Conservation (phyloP, 37 sponge, comb jelly and placozoan genomes). For the Chondrilla cf. caribensis region DNA sequence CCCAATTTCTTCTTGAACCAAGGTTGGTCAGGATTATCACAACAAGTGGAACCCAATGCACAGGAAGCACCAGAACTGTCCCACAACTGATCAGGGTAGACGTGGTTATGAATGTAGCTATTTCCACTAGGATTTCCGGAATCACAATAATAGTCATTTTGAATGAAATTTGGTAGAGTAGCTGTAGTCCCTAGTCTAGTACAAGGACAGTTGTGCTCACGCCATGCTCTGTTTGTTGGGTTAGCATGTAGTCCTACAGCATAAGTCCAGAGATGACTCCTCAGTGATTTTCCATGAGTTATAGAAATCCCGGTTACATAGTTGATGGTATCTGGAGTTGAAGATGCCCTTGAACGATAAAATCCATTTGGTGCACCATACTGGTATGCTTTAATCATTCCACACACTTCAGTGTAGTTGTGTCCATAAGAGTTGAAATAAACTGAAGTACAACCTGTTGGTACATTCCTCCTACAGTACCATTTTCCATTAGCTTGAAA, state of each 20-base stretch:
- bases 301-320: background rate
- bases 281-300: conserved; percentile 1
- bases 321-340: too few species aligned
- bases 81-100: conserved; percentile 10
- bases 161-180: background rate
- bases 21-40: conserved; percentile 21
- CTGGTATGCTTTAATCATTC: conserved; percentile 19
- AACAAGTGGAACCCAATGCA: conserved; percentile 15
- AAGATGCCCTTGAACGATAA: too few species aligned
- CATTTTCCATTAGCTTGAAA: background rate
- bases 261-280: conserved; percentile 15
- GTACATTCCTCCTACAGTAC: background rate
- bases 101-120: background rate
- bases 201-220: background rate
- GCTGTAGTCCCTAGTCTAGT: background rate
- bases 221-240: background rate
- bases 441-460: background rate
- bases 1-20: conserved; percentile 23
- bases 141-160: conserved; percentile 16
- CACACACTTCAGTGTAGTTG: conserved; percentile 9
- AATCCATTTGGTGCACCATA: background rate
- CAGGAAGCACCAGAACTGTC: conserved; percentile 13
- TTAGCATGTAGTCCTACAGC: background rate
- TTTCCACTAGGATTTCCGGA: conserved; percentile 6
- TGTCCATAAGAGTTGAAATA: background rate